Conservation (phyloP, 1,140 invertebrate genomes). For the Apis laboriosa region DNA sequence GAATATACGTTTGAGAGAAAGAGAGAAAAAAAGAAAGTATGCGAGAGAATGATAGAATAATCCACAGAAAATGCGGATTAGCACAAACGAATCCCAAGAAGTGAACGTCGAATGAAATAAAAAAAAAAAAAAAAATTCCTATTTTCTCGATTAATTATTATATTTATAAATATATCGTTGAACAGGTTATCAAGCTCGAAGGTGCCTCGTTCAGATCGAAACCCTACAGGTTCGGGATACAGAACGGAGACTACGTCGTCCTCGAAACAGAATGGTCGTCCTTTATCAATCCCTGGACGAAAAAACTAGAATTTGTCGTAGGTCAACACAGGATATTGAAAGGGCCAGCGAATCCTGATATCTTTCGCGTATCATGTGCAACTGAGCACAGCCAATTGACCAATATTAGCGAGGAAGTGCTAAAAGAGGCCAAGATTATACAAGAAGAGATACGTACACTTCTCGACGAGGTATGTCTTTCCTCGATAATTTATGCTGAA, state of each 20-base stretch:
- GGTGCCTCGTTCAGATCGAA: constrained; percentile 88
- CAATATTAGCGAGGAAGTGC: constrained; percentile 81
- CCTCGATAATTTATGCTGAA: constrained; percentile 17
- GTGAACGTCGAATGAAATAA: constrained; percentile 10
- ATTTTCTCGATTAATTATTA: background rate
- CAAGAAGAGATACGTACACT: constrained; percentile 87
- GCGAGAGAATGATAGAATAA: background rate
- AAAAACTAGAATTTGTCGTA: constrained; percentile 94
- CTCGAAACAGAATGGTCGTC: constrained; percentile 96
- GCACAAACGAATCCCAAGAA: constrained; percentile 24
- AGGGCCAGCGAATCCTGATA: constrained; percentile 87
- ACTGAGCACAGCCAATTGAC: constrained; percentile 75
- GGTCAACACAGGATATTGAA: constrained; percentile 92
- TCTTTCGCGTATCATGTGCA: constrained; percentile 83
- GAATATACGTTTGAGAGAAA: constrained; percentile 53
- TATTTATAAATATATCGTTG: constrained; percentile 49
- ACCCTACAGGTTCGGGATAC: constrained; percentile 89
- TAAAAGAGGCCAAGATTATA: constrained; percentile 83
- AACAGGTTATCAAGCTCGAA: constrained; percentile 82
- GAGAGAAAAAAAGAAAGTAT: background rate
- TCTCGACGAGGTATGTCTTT: constrained; percentile 83
- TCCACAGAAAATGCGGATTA: constrained; percentile 2
- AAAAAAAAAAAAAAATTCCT: background rate
- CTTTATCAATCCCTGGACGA: constrained; percentile 96
- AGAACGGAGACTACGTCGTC: constrained; percentile 91